Conservation (phyloP, 2,888 invertebrate genomes). For the Silvanus unidentatus region DNA sequence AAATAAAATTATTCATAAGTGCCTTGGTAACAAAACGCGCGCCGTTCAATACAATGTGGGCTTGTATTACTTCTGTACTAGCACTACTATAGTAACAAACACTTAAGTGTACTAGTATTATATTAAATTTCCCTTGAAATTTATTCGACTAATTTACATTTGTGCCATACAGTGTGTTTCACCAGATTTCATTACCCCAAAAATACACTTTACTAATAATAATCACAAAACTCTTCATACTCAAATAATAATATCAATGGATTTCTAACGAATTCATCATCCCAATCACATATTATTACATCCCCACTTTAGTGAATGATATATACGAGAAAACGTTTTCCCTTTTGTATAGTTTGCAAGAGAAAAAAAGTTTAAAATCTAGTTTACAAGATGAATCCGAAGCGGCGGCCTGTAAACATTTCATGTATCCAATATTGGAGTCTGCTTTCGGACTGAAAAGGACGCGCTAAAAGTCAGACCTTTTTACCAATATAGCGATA, state of each 20-base stretch:
- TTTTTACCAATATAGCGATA: constrained; percentile 5
- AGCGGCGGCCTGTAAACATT: constrained; percentile 35
- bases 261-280: too few relatives aligned
- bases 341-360: too few relatives aligned
- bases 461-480: constrained; percentile 25
- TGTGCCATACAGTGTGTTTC: constrained; percentile 25
- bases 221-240: too few relatives aligned
- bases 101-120: neutral
- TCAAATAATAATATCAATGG: too few relatives aligned
- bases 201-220: too few relatives aligned
- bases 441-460: constrained; percentile 21
- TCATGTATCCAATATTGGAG: constrained; percentile 33
- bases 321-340: too few relatives aligned
- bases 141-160: constrained; percentile 29
- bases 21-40: constrained; percentile 18
- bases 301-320: too few relatives aligned
- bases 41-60: constrained; percentile 23
- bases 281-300: too few relatives aligned
- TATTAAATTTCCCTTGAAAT: constrained; percentile 6
- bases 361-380: constrained; percentile 25
- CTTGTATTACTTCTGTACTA: neutral
- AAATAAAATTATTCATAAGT: constrained; percentile 28
- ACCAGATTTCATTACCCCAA: constrained; percentile 28
- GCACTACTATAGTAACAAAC: neutral
- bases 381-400: constrained; percentile 32